These are phyloP conservation scores for Melanostigma gelatinosum DNA, from an alignment of 2,113 vertebrate species.

Conservation along the genomic window DNA sequence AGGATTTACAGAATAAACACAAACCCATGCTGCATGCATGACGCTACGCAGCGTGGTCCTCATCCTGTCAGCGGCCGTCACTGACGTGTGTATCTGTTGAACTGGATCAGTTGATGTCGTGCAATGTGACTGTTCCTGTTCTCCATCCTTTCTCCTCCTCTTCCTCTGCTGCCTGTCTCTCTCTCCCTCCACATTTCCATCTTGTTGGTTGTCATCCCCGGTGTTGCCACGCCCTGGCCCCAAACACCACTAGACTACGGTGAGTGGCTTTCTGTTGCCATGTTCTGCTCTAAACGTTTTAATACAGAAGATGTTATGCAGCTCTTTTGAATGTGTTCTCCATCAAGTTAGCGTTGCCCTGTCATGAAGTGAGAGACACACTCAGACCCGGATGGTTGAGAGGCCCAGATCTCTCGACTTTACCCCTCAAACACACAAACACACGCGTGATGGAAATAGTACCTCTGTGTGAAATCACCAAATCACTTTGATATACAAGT, in stretches of 20 bases:
- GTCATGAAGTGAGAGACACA: not conserved
- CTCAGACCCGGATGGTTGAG: not conserved
- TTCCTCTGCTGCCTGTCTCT: slow-evolving; percentile 23
- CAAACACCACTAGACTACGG: slow-evolving; percentile 78
- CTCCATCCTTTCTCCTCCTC: slow-evolving; percentile 11
- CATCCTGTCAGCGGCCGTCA: not conserved
- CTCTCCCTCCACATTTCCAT: slow-evolving; percentile 37
- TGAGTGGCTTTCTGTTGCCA: slow-evolving; percentile 73
- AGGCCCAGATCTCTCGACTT: not conserved
- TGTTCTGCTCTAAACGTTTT: not conserved
- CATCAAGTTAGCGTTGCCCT: not conserved
- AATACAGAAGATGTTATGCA: not conserved
- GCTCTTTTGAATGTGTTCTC: not conserved
- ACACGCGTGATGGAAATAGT: not conserved
- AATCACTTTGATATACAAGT: too few relatives aligned
- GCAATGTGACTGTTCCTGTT: slow-evolving; percentile 62
- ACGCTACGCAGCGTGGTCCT: not conserved
- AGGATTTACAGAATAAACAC: too few relatives aligned
- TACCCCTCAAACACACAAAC: not conserved
- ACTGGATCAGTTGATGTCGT: slow-evolving; percentile 38
- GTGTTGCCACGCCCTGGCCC: slow-evolving; percentile 60
- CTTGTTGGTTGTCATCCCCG: slow-evolving; percentile 71
- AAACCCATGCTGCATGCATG: not conserved
- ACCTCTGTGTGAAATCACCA: not conserved
- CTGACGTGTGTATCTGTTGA: slow-evolving; percentile 35